Percentiles rank a stretch among this genome's conserved stretches.
phyloP scores from a whole-genome alignment of 2,888 invertebrate genomes.

The Parapristionchus giblindavisi region DNA sequence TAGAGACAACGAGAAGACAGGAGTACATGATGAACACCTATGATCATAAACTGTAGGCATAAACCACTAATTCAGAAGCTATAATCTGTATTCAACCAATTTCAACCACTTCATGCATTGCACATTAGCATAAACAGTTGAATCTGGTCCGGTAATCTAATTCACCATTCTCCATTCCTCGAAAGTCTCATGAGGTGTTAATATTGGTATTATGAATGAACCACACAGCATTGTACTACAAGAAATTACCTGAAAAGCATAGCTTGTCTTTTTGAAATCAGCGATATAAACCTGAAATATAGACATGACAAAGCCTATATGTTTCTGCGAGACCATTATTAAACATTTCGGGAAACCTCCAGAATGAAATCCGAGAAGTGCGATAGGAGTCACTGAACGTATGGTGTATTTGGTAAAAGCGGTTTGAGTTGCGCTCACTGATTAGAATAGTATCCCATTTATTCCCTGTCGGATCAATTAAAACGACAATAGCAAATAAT shows the following conservation, averaged over 20 bases:
- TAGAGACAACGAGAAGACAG: constrained; percentile 48
- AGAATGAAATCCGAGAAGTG: constrained; percentile 58
- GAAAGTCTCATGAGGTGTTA: constrained; percentile 53
- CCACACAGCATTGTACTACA: constrained; percentile 48
- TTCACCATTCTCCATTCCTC: constrained; percentile 49
- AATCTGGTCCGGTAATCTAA: no score
- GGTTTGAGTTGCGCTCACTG: neutral
- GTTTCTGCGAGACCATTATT: constrained; percentile 56
- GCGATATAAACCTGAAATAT: constrained; percentile 59
- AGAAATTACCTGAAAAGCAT: constrained; percentile 22
- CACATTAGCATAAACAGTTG: no score
- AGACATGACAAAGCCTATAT: constrained; percentile 58
- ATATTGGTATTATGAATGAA: constrained; percentile 51
- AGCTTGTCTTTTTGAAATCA: no score
- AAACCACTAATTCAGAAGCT: no score
- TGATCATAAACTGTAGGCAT: no score
- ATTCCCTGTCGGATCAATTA: neutral
- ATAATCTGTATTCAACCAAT: no score
- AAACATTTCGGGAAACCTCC: constrained; percentile 60
- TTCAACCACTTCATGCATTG: no score
- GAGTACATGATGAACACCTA: constrained; percentile 51
- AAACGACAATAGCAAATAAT: constrained; percentile 8
- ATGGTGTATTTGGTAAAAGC: no score
- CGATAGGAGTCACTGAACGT: constrained; percentile 50
- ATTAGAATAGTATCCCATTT: constrained; percentile 2